Conservation (phyloP, 2,797 vertebrate species). For the Eulemur mongoz region DNA sequence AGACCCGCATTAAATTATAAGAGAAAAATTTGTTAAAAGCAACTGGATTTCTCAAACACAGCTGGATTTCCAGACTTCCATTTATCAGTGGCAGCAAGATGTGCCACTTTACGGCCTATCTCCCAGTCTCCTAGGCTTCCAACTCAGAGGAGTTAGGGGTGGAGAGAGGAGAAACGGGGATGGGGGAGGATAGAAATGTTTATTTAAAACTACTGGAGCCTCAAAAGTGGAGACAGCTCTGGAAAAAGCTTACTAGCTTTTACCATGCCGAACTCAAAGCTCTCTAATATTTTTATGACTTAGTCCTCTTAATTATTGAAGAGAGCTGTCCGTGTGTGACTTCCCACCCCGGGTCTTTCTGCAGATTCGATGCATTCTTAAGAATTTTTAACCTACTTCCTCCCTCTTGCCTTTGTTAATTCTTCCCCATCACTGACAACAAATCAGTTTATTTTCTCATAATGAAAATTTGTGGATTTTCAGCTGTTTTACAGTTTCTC, state of each 20-base stretch:
- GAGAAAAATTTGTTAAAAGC: slow-evolving; percentile 76
- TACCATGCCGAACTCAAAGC: slow-evolving; percentile 28
- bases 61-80: slow-evolving; percentile 57
- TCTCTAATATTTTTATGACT: slow-evolving; percentile 41
- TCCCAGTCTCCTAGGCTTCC: neutral
- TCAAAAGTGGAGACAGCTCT: slow-evolving; percentile 37
- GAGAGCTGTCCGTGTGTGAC: neutral
- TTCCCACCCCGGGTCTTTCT: neutral
- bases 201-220: slow-evolving; percentile 49
- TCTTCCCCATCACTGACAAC: neutral
- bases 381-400: neutral
- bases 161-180: neutral
- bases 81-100: slow-evolving; percentile 62
- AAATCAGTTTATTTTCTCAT: neutral
- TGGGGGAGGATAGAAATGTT: slow-evolving; percentile 16
- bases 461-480: neutral
- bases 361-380: neutral
- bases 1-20: slow-evolving; percentile 74
- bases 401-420: neutral
- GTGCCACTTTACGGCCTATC: slow-evolving; percentile 39
- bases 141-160: neutral
- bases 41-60: slow-evolving; percentile 66
- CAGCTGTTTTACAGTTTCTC: neutral
- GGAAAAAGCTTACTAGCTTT: slow-evolving; percentile 46
- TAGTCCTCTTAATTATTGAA: slow-evolving; percentile 26